Evolutionary conservation across 2,888 invertebrate species (phyloP).

Genomic region (Malthinus seriepunctatus): DNA sequence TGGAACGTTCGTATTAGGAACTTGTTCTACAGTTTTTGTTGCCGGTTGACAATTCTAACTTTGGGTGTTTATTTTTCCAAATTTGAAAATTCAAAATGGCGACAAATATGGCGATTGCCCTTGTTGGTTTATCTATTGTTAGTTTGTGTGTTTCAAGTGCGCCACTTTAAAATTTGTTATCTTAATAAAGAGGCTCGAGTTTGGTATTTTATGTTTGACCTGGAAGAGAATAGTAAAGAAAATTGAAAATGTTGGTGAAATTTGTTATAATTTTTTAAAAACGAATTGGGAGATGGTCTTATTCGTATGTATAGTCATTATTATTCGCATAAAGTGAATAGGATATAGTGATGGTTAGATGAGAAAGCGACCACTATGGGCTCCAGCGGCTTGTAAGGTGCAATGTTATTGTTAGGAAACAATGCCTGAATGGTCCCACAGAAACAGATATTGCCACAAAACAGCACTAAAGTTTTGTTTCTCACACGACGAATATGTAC

Average conservation of each 20-base stretch:
- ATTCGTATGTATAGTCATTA: conserved; percentile 21
- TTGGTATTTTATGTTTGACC: not conserved
- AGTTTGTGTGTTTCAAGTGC: too few species aligned
- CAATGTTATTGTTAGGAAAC: conserved; percentile 52
- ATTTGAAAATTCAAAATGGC: too few species aligned
- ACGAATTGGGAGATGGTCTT: conserved; percentile 13
- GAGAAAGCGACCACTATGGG: conserved; percentile 30
- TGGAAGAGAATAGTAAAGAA: too few species aligned
- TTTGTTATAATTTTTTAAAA: conserved; percentile 16
- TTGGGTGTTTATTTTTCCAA: too few species aligned
- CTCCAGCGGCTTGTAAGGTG: conserved; percentile 45
- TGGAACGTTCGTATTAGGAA: too few species aligned
- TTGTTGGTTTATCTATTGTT: too few species aligned
- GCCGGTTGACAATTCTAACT: too few species aligned
- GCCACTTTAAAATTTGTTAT: too few species aligned
- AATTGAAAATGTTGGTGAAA: too few species aligned
- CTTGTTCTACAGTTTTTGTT: too few species aligned
- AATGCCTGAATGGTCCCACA: conserved; percentile 51
- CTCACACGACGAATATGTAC: conserved; percentile 49
- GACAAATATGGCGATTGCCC: too few species aligned
- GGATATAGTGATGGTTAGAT: conserved; percentile 23
- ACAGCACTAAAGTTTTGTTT: conserved; percentile 53
- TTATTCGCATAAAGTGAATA: conserved; percentile 28
- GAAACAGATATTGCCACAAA: conserved; percentile 52
- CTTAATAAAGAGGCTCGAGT: too few species aligned